Conservation (phyloP, 2,888 invertebrate genomes). For the Napeogenes inachia region DNA sequence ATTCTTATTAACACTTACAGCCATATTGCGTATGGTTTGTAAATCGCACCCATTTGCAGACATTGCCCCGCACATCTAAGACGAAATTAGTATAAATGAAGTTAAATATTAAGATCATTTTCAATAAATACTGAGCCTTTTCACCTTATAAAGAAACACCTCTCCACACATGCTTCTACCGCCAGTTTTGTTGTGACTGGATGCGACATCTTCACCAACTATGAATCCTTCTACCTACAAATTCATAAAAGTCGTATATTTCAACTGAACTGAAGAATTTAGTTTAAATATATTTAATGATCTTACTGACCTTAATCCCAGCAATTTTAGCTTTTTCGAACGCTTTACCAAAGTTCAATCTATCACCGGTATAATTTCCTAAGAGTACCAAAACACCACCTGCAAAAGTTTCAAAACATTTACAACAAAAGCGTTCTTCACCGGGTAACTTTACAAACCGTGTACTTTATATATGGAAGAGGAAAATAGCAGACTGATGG, state of each 20-base stretch:
- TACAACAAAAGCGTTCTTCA: background rate
- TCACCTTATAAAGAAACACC: slow-evolving; percentile 76
- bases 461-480: no score
- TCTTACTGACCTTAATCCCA: slow-evolving; percentile 69
- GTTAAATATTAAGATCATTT: no score
- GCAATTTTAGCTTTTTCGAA: slow-evolving; percentile 82
- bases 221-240: slow-evolving; percentile 74
- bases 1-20: slow-evolving; percentile 65
- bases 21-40: slow-evolving; percentile 72
- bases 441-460: background rate
- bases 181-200: slow-evolving; percentile 74
- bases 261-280: background rate
- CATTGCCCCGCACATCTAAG: slow-evolving; percentile 85
- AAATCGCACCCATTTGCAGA: slow-evolving; percentile 79
- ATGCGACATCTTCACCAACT: slow-evolving; percentile 84
- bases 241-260: background rate
- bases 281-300: background rate
- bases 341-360: slow-evolving; percentile 89
- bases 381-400: slow-evolving; percentile 85
- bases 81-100: background rate
- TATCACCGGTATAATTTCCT: slow-evolving; percentile 87
- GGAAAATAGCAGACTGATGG: no score
- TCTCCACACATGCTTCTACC: slow-evolving; percentile 82
- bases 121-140: no score
- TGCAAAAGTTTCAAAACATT: slow-evolving; percentile 31